Conservation (phyloP, 2,797 vertebrate species). For the Sternarchorhynchus goeldii region DNA sequence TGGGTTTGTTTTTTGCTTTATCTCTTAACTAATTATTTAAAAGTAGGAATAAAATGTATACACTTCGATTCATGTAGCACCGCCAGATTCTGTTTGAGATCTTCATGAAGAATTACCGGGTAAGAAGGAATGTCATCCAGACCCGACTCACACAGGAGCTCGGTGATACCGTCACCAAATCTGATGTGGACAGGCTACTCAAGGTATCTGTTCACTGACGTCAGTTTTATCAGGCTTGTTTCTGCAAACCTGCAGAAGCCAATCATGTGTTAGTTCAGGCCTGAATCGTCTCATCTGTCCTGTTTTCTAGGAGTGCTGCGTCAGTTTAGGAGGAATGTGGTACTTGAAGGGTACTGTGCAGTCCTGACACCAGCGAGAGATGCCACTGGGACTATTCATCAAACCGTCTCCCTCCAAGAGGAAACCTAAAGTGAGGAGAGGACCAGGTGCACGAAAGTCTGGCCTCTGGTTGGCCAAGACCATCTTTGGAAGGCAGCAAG, state of each 20-base stretch:
- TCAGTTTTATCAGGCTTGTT: not conserved
- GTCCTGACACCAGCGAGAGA: slow-evolving; percentile 83
- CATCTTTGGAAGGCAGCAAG: slow-evolving; percentile 44
- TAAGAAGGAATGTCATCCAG: slow-evolving; percentile 86
- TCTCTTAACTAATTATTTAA: too few species aligned
- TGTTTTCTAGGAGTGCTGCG: slow-evolving; percentile 89
- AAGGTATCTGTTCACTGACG: slow-evolving; percentile 75
- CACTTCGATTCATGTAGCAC: slow-evolving; percentile 72
- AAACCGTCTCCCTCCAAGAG: slow-evolving; percentile 57
- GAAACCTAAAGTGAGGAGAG: slow-evolving; percentile 39
- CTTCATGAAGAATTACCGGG: slow-evolving; percentile 89
- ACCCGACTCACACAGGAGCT: slow-evolving; percentile 84
- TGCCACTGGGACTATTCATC: slow-evolving; percentile 40
- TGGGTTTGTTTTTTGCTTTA: too few species aligned
- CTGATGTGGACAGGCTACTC: slow-evolving; percentile 90
- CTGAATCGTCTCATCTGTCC: not conserved
- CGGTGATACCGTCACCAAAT: slow-evolving; percentile 84
- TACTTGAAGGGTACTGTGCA: slow-evolving; percentile 95
- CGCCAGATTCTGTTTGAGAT: slow-evolving; percentile 92
- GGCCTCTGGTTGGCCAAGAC: slow-evolving; percentile 56
- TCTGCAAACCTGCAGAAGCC: not conserved
- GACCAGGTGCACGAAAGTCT: slow-evolving; percentile 56
- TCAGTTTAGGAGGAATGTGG: slow-evolving; percentile 93
- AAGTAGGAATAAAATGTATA: not conserved
- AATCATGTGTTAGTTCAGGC: not conserved